Conservation (phyloP, 2,797 vertebrate genomes). For the Thunnus albacares region DNA sequence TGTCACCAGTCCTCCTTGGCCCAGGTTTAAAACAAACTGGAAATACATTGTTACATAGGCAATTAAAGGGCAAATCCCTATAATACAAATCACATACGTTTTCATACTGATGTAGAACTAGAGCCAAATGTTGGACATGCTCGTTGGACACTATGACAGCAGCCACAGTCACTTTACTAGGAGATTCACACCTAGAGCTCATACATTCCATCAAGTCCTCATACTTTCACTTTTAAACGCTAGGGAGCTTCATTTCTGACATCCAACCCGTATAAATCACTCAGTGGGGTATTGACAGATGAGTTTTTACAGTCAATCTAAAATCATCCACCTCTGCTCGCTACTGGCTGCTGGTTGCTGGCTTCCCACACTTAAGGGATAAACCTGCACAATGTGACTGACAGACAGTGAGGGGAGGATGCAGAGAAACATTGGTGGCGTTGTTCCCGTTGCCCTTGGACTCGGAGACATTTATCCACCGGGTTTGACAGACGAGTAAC, state of each 20-base stretch:
- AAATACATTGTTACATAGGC: neutral
- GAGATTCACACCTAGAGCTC: no score
- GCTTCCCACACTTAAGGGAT: conserved; percentile 19
- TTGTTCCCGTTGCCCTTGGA: conserved; percentile 59
- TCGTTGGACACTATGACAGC: neutral
- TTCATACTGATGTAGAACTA: neutral
- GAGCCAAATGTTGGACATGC: neutral
- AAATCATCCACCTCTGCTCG: neutral
- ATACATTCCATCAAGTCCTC: neutral
- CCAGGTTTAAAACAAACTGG: neutral
- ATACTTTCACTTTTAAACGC: neutral
- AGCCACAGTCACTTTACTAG: neutral
- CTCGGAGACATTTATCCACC: conserved; percentile 45
- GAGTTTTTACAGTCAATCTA: conserved; percentile 2
- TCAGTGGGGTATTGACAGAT: neutral
- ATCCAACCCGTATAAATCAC: neutral
- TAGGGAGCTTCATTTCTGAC: neutral
- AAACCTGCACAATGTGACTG: conserved; percentile 20
- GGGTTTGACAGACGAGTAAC: conserved; percentile 42
- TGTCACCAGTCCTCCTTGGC: neutral
- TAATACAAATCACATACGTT: neutral
- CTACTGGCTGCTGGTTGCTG: conserved; percentile 19
- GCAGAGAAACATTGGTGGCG: conserved; percentile 35
- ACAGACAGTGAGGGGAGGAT: conserved; percentile 3
- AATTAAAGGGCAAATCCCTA: neutral